Conservation (phyloP, 2,888 invertebrate species). For the Heliconius cydno region DNA sequence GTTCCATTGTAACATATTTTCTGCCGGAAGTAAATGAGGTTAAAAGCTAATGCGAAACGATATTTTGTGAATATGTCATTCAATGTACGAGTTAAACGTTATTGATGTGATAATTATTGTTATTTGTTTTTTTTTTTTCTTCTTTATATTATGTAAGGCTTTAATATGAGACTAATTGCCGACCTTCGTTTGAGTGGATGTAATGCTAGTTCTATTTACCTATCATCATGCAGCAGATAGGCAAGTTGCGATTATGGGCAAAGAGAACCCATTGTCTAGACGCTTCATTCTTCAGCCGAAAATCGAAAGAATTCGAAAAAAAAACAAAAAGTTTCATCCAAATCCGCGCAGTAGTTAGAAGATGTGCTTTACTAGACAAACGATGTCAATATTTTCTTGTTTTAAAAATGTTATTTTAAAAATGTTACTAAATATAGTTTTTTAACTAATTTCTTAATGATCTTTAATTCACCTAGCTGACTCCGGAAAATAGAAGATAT, state of each 20-base stretch:
- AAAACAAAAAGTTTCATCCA: too few relatives aligned
- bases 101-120: neutral
- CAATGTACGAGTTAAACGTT: constrained; percentile 30
- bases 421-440: too few relatives aligned
- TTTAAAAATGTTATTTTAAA: too few relatives aligned
- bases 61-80: constrained; percentile 67
- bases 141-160: neutral
- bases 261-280: neutral
- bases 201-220: neutral
- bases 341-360: too few relatives aligned
- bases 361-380: too few relatives aligned
- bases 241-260: neutral
- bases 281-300: neutral
- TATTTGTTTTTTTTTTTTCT: neutral
- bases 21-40: constrained; percentile 65
- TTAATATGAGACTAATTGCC: too few relatives aligned
- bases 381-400: too few relatives aligned
- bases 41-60: constrained; percentile 71
- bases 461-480: too few relatives aligned
- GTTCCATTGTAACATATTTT: constrained; percentile 63
- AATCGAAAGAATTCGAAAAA: too few relatives aligned
- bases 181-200: neutral
- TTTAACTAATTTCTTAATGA: too few relatives aligned
- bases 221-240: neutral
- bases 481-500: too few relatives aligned